Percentiles rank a stretch among this genome's conserved stretches.
Evolutionary conservation across 2,113 vertebrate species (phyloP).

Genomic region (Hydrochoerus hydrochaeris): DNA sequence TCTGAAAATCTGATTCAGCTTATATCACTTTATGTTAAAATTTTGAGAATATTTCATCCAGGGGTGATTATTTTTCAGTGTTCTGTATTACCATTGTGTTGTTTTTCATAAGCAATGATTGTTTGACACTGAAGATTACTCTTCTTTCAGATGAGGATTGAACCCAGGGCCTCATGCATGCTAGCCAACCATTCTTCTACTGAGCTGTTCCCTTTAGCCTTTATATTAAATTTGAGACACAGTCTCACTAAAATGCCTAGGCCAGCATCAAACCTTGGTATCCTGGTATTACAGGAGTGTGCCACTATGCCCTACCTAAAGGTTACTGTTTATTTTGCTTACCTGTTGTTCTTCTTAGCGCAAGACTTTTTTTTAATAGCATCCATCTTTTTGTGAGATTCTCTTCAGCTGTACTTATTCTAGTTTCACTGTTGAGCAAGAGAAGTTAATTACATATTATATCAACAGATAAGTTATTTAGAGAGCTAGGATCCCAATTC

Average conservation of each 20-base stretch:
- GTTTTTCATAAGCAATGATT: slow-evolving; percentile 64
- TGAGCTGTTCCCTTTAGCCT: background rate
- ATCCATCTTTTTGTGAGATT: background rate
- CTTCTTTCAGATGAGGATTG: slow-evolving; percentile 31
- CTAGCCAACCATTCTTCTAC: background rate
- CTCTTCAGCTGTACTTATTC: background rate
- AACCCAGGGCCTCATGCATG: background rate
- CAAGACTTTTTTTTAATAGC: background rate
- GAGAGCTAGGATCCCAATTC: background rate
- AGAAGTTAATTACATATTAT: background rate
- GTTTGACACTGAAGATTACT: slow-evolving; percentile 77
- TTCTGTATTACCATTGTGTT: slow-evolving; percentile 72
- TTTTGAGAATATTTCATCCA: slow-evolving; percentile 75
- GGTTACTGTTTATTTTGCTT: slow-evolving; percentile 71
- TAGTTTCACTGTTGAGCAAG: background rate
- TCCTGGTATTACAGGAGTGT: background rate
- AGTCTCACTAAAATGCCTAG: background rate
- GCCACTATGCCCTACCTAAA: slow-evolving; percentile 42
- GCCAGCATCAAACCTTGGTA: background rate
- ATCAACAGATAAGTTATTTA: background rate
- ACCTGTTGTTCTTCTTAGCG: background rate
- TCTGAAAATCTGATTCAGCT: slow-evolving; percentile 64
- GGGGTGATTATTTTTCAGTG: slow-evolving; percentile 66
- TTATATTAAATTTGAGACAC: background rate
- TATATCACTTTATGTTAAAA: slow-evolving; percentile 64